Evolutionary conservation across 2,113 vertebrate species (phyloP).

Genomic region (Pluvialis apricaria): DNA sequence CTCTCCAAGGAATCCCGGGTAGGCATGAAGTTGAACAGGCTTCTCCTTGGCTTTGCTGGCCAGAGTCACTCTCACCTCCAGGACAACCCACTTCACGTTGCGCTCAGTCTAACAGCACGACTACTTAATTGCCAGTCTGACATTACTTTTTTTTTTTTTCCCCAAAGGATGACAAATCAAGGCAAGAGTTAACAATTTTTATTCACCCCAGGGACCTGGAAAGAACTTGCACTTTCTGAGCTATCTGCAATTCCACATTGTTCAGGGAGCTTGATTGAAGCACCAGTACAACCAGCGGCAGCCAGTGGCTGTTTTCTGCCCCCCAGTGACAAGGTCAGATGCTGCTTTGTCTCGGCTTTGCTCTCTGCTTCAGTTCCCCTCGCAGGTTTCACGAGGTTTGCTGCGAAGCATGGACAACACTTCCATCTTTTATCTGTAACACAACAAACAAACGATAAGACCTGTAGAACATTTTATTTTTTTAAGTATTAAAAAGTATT

Average conservation of each 20-base stretch:
- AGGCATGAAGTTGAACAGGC: not conserved
- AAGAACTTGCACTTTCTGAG: conserved; percentile 2
- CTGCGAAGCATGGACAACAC: not conserved
- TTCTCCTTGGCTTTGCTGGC: conserved; percentile 35
- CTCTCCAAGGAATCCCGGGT: conserved; percentile 33
- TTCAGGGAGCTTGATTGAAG: conserved; percentile 15
- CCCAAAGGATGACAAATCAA: conserved; percentile 51
- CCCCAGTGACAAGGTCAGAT: conserved; percentile 14
- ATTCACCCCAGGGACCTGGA: conserved; percentile 31
- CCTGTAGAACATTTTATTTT: not conserved
- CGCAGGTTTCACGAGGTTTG: not conserved
- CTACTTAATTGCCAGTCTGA: not conserved
- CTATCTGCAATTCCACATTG: not conserved
- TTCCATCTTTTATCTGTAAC: conserved; percentile 35
- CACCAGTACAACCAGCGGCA: not conserved
- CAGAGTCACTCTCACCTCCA: not conserved
- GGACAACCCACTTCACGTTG: conserved; percentile 6
- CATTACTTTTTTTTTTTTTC: not conserved
- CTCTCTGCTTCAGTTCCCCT: conserved; percentile 18
- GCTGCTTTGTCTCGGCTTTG: not conserved
- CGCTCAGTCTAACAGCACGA: not conserved
- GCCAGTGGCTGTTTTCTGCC: conserved; percentile 1
- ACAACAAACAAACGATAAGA: not conserved
- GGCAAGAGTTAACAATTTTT: conserved; percentile 46
- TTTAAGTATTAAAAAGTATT: not conserved